phyloP scores from a whole-genome alignment of 92 coral and sea anemone species.

The Parazoanthus swiftii region DNA sequence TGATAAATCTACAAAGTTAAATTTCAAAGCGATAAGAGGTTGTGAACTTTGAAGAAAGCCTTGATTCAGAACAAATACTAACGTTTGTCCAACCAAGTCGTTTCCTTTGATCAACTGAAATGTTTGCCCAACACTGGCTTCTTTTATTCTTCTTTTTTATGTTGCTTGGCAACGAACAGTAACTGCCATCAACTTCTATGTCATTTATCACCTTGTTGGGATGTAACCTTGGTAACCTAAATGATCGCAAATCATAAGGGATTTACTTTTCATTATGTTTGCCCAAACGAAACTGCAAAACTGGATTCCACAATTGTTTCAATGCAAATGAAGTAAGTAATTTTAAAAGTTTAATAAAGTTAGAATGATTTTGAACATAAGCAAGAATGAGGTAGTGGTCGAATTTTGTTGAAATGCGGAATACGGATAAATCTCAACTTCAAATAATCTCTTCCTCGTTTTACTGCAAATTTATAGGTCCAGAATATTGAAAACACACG shows the following conservation, averaged over 20 bases:
- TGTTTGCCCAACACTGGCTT: background rate
- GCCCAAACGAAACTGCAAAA: background rate
- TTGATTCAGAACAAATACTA: background rate
- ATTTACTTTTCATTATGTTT: background rate
- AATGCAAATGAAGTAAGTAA: background rate
- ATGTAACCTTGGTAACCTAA: background rate
- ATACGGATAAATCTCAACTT: background rate
- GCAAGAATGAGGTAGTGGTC: background rate
- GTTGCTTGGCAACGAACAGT: background rate
- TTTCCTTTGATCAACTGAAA: background rate
- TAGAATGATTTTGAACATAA: background rate
- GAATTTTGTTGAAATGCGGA: background rate
- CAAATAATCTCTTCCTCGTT: background rate
- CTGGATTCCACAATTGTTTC: background rate
- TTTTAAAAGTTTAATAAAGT: too few species aligned
- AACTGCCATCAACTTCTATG: background rate
- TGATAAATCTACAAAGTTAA: background rate
- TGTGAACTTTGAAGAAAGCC: background rate
- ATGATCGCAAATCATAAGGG: background rate
- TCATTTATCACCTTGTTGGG: background rate
- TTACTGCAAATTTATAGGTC: background rate
- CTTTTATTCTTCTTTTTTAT: background rate
- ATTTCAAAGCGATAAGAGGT: background rate
- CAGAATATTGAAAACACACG: too few species aligned
- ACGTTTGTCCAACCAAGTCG: background rate